Conservation (phyloP, 2,113 vertebrate genomes). For the Petrocephalus microphthalmus region DNA sequence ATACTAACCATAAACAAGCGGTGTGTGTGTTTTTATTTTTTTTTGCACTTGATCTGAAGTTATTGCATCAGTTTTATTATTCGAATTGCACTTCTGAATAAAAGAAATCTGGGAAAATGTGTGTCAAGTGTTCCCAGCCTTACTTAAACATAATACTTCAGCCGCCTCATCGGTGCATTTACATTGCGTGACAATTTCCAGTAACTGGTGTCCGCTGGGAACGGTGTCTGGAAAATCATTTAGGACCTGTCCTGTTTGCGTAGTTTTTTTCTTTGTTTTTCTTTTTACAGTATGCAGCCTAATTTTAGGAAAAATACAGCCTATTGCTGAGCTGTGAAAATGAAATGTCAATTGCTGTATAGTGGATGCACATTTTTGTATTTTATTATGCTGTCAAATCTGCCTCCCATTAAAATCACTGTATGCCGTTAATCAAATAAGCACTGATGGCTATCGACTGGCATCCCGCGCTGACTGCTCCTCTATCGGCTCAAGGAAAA, state of each 20-base stretch:
- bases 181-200: background rate
- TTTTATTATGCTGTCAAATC: background rate
- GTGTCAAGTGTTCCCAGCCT: background rate
- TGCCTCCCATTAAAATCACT: background rate
- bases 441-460: background rate
- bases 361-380: background rate
- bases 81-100: background rate
- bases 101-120: background rate
- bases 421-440: background rate
- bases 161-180: background rate
- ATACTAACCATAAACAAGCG: background rate
- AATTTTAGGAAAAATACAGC: background rate
- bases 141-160: background rate
- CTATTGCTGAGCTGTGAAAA: background rate
- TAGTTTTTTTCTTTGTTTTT: background rate
- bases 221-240: background rate
- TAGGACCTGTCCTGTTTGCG: background rate
- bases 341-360: background rate
- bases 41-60: background rate
- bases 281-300: background rate
- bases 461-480: background rate
- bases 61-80: background rate
- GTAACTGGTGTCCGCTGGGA: background rate
- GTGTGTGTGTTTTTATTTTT: background rate
- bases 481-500: background rate